Percentiles rank a stretch among this genome's conserved stretches.
These are phyloP conservation scores for Trichopria drosophilae DNA, from an alignment of 2,888 invertebrate species.

Conservation along the genomic window DNA sequence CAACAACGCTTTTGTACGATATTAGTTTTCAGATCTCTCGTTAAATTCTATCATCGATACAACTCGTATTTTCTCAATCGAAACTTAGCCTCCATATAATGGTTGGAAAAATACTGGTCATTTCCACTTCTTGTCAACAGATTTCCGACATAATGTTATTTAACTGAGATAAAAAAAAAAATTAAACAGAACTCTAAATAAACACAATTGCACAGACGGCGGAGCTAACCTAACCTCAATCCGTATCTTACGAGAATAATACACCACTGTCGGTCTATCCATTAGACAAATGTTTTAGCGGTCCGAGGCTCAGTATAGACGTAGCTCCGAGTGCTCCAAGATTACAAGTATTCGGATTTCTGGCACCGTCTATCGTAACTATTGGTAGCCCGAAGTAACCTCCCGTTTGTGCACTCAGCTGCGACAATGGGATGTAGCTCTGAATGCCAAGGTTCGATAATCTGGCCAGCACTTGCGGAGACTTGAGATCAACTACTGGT, in stretches of 20 bases:
- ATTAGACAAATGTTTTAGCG: slow-evolving; percentile 63
- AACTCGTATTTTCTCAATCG: too few species aligned
- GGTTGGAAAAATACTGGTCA: too few species aligned
- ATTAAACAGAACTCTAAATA: too few species aligned
- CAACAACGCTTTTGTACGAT: too few species aligned
- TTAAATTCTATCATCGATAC: too few species aligned
- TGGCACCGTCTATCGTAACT: slow-evolving; percentile 67
- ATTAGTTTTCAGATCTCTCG: too few species aligned
- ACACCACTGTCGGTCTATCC: slow-evolving; percentile 42
- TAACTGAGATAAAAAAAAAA: too few species aligned
- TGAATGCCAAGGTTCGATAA: slow-evolving; percentile 70
- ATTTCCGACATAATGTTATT: too few species aligned
- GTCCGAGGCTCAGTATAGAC: slow-evolving; percentile 72
- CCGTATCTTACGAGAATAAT: neutral
- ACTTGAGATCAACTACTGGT: slow-evolving; percentile 73
- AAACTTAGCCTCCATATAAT: too few species aligned
- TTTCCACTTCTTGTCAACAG: too few species aligned
- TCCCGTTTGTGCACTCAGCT: slow-evolving; percentile 63
- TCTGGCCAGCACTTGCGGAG: slow-evolving; percentile 68
- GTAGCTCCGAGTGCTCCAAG: slow-evolving; percentile 71
- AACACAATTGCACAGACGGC: slow-evolving; percentile 20
- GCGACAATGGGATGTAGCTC: slow-evolving; percentile 74
- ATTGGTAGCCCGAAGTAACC: slow-evolving; percentile 75
- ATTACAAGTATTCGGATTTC: slow-evolving; percentile 64
- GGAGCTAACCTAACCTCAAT: too few species aligned